phyloP scores from a whole-genome alignment of 2,113 vertebrate species.

The Sitta europaea region DNA sequence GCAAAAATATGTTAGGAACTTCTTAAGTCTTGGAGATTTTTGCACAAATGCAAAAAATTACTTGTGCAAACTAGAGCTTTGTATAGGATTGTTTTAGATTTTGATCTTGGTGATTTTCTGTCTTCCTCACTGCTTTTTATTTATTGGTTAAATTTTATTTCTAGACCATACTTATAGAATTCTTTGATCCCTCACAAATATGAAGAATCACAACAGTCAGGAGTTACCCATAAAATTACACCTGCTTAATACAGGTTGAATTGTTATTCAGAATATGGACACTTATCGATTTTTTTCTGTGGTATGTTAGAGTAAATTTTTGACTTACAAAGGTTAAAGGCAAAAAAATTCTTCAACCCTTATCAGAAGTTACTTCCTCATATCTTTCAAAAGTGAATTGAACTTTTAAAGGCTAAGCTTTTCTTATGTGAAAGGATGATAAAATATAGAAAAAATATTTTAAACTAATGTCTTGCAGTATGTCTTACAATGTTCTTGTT shows the following conservation, averaged over 20 bases:
- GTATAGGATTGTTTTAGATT: background rate
- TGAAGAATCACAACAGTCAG: background rate
- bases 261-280: background rate
- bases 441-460: background rate
- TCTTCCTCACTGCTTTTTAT: background rate
- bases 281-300: background rate
- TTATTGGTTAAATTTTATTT: background rate
- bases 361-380: background rate
- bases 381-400: background rate
- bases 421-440: background rate
- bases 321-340: background rate
- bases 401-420: background rate
- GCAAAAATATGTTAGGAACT: background rate
- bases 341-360: background rate
- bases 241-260: background rate
- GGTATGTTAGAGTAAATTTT: background rate
- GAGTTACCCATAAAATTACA: background rate
- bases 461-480: background rate
- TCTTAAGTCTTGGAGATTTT: background rate
- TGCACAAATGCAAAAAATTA: background rate
- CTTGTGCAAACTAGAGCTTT: background rate
- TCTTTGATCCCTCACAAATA: background rate
- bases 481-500: background rate
- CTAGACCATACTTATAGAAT: background rate
- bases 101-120: background rate